Conservation (phyloP, 2,797 vertebrate species). For the Echeneis naucrates region DNA sequence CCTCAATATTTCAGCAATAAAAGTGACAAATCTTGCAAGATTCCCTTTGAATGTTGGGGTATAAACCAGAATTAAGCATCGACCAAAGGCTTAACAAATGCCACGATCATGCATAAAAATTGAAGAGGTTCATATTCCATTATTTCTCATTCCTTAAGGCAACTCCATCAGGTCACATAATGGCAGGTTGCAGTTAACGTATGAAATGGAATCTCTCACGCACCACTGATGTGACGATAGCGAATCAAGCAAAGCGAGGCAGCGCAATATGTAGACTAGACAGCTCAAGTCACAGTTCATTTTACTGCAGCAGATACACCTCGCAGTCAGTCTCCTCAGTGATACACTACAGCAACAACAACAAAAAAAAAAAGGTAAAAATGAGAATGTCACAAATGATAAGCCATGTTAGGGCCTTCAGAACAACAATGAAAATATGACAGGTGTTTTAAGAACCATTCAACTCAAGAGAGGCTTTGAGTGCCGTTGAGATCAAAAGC, state of each 20-base stretch:
- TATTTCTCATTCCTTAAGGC: constrained; percentile 41
- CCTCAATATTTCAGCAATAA: background rate
- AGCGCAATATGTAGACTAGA: constrained; percentile 54
- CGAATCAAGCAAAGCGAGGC: constrained; percentile 57
- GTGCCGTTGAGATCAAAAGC: constrained; percentile 3
- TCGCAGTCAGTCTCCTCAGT: constrained; percentile 47
- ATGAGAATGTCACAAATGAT: constrained; percentile 63
- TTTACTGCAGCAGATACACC: constrained; percentile 46
- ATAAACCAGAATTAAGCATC: constrained; percentile 31
- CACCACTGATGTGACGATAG: constrained; percentile 60
- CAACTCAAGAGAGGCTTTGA: constrained; percentile 10
- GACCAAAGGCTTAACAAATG: constrained; percentile 20
- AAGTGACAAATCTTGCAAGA: background rate
- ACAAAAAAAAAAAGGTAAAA: constrained; percentile 35
- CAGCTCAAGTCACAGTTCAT: constrained; percentile 67
- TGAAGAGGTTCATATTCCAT: constrained; percentile 36
- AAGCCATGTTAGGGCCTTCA: constrained; percentile 36
- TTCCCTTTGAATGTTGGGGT: constrained; percentile 14
- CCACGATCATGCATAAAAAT: constrained; percentile 29
- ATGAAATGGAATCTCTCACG: constrained; percentile 60
- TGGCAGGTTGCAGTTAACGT: constrained; percentile 47
- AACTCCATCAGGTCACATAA: constrained; percentile 50
- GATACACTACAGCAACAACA: constrained; percentile 27
- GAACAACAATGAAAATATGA: constrained; percentile 32
- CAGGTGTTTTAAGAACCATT: constrained; percentile 32